Evolutionary conservation across 1,140 invertebrate species (phyloP).

Genomic region (Drosophila sturtevanti): DNA sequence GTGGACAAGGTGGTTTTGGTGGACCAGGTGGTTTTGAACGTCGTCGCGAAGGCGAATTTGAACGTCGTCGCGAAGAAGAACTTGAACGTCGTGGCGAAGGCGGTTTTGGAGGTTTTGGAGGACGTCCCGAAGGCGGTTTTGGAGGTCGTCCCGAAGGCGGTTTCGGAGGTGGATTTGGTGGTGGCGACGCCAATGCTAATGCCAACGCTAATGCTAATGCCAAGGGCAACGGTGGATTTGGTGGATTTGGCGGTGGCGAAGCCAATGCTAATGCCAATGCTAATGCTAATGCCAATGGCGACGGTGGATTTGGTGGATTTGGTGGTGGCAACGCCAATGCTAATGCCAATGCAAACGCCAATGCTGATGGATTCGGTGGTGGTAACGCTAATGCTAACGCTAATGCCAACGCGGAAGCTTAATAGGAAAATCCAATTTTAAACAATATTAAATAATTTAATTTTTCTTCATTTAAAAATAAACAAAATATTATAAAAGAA

Average conservation of each 20-base stretch:
- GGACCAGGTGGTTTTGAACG: not conserved
- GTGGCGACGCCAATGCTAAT: not conserved
- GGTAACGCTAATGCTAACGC: not conserved
- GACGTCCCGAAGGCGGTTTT: not conserved
- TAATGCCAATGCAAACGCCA: slow-evolving; percentile 1
- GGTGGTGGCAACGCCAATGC: slow-evolving; percentile 5
- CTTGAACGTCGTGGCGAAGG: not conserved
- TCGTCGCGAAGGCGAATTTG: not conserved
- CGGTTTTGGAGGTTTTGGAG: too few relatives aligned
- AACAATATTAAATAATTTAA: not conserved
- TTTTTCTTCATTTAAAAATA: not conserved
- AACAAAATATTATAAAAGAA: not conserved
- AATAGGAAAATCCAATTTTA: not conserved
- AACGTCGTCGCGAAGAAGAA: not conserved
- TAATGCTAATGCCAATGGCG: not conserved
- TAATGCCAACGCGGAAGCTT: slow-evolving; percentile 19
- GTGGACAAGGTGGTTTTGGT: not conserved
- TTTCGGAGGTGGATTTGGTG: not conserved
- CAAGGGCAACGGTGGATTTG: not conserved
- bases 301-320: too few relatives aligned
- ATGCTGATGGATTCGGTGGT: not conserved
- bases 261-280: slow-evolving; percentile 18
- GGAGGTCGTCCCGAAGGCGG: not conserved
- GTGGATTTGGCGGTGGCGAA: not conserved
- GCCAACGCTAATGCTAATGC: slow-evolving; percentile 20